Base-by-base conservation (phyloP, 2,888 invertebrate genomes). In the Zeuzera pyrina region DNA sequence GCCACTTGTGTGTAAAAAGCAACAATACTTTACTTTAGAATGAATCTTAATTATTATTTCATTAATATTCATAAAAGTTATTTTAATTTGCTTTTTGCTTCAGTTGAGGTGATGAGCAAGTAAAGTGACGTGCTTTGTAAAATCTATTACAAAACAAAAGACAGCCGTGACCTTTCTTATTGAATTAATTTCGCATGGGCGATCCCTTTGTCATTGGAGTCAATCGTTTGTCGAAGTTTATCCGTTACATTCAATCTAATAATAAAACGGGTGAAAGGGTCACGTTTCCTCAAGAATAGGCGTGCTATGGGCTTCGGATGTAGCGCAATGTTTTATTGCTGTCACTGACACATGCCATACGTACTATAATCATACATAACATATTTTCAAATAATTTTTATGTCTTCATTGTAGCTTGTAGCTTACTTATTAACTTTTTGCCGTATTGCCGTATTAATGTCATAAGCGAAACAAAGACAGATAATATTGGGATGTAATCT, bases 181-280 rank as follows among this genome's bases (percentile, higher is more conserved):
- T 67, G 55, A 68, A 72, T 74, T 73, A 71, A 70, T 68, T 63
- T 68, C 62, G 57, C 58, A 63, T 64, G 60, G 57, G 34, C 52
- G 60, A 59, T 43, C 61, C 61, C 49, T 73, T 70, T 74, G 68
- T 69, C 56, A 57, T 52, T 62, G 54, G 47, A 72, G 58, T 64
- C 63, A 66, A 70, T 66, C 65, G 72, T 66, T 71, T 71, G 67
- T 60, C 58, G 49, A 57, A 68, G 62, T 73, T 71, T 71, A 68
- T 68, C 57, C 58, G 63, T 64, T 52, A 64, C 59, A 58, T 66
- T 64, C 53, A 68, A 74, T 71, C 67, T 65, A 73, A 74, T 74
- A 72, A 66, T 52, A 59, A 45, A 57, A 61, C 47, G 52, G 48
- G 47, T 45, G 56, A 58, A 61, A 62, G 59, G 63, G 62, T 64